Conservation (phyloP, 1,140 invertebrate species). For the Notospermus geniculatus region DNA sequence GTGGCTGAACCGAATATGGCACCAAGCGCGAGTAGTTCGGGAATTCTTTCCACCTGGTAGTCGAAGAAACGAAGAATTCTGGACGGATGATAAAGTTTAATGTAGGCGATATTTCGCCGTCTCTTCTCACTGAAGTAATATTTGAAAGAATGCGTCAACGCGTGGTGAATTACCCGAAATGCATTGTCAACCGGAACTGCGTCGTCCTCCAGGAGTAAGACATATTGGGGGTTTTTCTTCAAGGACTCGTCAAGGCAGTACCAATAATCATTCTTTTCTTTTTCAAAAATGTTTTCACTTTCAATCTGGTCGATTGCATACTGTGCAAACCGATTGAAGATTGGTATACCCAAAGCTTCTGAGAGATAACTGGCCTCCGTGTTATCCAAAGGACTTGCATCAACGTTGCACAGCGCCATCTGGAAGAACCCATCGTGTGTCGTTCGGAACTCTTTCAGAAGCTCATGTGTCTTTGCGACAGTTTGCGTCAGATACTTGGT, state of each 20-base stretch:
- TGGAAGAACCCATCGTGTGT: neutral
- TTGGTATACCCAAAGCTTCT: conserved; percentile 13
- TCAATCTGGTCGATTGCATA: neutral
- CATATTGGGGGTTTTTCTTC: conserved; percentile 27
- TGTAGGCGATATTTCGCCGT: conserved; percentile 22
- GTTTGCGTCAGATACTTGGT: conserved; percentile 40
- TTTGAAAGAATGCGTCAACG: conserved; percentile 14
- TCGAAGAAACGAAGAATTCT: conserved; percentile 37
- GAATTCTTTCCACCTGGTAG: conserved; percentile 29
- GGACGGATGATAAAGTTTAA: conserved; percentile 42
- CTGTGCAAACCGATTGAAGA: conserved; percentile 26
- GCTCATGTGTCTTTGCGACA: conserved; percentile 21
- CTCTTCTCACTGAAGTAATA: neutral
- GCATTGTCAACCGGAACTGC: conserved; percentile 31
- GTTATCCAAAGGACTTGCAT: conserved; percentile 27
- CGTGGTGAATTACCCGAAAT: conserved; percentile 31
- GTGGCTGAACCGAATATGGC: conserved; percentile 24
- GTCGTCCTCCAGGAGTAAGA: conserved; percentile 42
- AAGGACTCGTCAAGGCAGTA: conserved; percentile 37
- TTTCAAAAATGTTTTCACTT: conserved; percentile 25
- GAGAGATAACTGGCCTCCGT: conserved; percentile 25
- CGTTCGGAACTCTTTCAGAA: conserved; percentile 21
- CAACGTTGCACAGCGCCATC: conserved; percentile 37
- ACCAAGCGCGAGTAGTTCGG: conserved; percentile 29
- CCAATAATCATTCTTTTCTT: conserved; percentile 43